Conservation (phyloP, 2,797 vertebrate species). For the Gallinago stenura region DNA sequence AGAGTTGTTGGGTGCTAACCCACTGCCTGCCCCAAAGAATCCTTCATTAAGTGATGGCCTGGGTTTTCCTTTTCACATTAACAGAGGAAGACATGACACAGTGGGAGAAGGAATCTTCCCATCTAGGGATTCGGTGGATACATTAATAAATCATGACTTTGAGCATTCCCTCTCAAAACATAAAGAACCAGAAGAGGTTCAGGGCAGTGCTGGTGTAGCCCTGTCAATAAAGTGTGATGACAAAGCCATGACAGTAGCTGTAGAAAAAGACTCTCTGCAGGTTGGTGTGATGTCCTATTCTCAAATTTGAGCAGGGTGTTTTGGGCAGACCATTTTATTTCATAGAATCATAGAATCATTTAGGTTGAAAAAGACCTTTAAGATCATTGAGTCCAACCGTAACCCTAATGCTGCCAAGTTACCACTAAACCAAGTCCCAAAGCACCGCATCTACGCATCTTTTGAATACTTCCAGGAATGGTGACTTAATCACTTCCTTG, state of each 20-base stretch:
- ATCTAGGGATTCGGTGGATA: slow-evolving; percentile 57
- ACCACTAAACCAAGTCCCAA: background rate
- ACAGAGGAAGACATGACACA: slow-evolving; percentile 66
- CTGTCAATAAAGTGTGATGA: slow-evolving; percentile 88
- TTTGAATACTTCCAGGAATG: background rate
- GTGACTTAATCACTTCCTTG: background rate
- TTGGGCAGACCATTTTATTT: background rate
- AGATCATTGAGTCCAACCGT: background rate
- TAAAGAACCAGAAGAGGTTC: slow-evolving; percentile 83
- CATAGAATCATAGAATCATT: background rate
- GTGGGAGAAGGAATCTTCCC: slow-evolving; percentile 59
- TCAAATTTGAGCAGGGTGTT: background rate
- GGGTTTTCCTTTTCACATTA: slow-evolving; percentile 75
- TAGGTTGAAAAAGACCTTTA: background rate
- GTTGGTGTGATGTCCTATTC: slow-evolving; percentile 76
- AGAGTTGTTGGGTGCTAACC: slow-evolving; percentile 79
- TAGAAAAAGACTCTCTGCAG: slow-evolving; percentile 90
- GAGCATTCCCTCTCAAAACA: slow-evolving; percentile 66
- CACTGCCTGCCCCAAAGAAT: slow-evolving; percentile 66
- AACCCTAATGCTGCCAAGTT: background rate
- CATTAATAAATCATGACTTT: slow-evolving; percentile 61
- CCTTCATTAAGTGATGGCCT: slow-evolving; percentile 47
- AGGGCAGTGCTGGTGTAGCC: slow-evolving; percentile 79
- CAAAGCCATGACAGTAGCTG: slow-evolving; percentile 88
- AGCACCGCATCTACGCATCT: background rate